phyloP scores from a whole-genome alignment of 2,888 invertebrate species.

The Erebia epiphron region DNA sequence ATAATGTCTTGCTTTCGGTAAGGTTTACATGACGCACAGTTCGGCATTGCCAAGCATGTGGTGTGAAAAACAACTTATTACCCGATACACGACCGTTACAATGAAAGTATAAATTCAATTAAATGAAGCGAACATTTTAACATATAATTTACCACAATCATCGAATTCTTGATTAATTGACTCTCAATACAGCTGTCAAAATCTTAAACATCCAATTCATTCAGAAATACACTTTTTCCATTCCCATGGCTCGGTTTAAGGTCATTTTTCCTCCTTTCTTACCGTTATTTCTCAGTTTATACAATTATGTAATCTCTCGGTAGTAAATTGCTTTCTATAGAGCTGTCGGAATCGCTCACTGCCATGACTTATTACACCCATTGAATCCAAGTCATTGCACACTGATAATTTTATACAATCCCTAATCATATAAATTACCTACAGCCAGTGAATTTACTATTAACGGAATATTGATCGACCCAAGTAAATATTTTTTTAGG shows the following conservation, averaged over 20 bases:
- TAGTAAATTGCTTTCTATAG: background rate
- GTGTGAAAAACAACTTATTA: too few species aligned
- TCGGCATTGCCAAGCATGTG: too few species aligned
- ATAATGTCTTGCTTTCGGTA: too few species aligned
- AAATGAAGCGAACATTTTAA: background rate
- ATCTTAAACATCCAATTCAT: background rate
- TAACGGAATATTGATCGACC: constrained; percentile 46
- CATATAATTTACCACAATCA: background rate
- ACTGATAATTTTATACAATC: constrained; percentile 44
- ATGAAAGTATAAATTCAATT: background rate
- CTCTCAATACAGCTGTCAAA: constrained; percentile 1
- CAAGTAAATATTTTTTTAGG: constrained; percentile 21
- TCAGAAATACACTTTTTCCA: background rate
- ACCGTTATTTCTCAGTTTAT: background rate
- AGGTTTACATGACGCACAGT: too few species aligned
- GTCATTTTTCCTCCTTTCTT: background rate
- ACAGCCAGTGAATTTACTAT: constrained; percentile 43
- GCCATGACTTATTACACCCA: constrained; percentile 37
- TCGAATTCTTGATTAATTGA: background rate
- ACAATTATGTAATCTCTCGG: background rate
- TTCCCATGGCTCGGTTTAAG: background rate
- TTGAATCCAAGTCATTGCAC: constrained; percentile 42
- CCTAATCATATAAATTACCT: constrained; percentile 55
- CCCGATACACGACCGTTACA: background rate
- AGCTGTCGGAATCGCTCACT: constrained; percentile 29